Evolutionary conservation across 1,140 invertebrate genomes (phyloP).

Genomic region (Trichonephila clavata): DNA sequence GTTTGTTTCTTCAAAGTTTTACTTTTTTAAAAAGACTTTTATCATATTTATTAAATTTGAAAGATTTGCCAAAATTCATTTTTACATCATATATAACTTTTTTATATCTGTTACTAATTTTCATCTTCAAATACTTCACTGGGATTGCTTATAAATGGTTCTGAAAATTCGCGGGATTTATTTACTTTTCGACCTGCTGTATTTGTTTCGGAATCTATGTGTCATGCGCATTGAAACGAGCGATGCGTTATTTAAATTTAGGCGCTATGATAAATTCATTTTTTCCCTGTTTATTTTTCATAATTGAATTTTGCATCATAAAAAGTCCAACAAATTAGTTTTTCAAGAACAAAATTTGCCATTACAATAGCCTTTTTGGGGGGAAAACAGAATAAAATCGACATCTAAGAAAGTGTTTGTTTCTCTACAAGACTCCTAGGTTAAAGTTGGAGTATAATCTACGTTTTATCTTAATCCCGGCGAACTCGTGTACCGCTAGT

Average conservation of each 20-base stretch:
- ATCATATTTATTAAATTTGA: too few relatives aligned
- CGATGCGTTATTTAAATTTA: neutral
- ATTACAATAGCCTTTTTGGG: neutral
- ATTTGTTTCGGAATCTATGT: slow-evolving; percentile 11
- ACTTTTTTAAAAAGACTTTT: neutral
- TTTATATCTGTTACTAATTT: neutral
- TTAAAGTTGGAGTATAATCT: slow-evolving; percentile 23
- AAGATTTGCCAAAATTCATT: neutral
- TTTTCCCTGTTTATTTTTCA: neutral
- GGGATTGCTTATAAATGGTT: too few relatives aligned
- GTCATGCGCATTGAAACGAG: neutral
- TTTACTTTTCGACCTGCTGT: slow-evolving; percentile 24
- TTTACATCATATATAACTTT: neutral
- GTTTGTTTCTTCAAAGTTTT: neutral
- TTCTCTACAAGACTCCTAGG: neutral
- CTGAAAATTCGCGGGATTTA: neutral
- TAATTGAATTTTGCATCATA: neutral
- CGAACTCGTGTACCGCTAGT: slow-evolving; percentile 51
- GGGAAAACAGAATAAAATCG: neutral
- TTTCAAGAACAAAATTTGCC: neutral
- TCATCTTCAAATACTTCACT: too few relatives aligned
- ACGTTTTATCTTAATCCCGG: slow-evolving; percentile 47
- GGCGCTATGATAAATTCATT: neutral
- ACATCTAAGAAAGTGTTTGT: too few relatives aligned
- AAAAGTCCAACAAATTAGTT: neutral